Conservation (phyloP, 1,140 invertebrate species). For the Pristionchus pacificus region DNA sequence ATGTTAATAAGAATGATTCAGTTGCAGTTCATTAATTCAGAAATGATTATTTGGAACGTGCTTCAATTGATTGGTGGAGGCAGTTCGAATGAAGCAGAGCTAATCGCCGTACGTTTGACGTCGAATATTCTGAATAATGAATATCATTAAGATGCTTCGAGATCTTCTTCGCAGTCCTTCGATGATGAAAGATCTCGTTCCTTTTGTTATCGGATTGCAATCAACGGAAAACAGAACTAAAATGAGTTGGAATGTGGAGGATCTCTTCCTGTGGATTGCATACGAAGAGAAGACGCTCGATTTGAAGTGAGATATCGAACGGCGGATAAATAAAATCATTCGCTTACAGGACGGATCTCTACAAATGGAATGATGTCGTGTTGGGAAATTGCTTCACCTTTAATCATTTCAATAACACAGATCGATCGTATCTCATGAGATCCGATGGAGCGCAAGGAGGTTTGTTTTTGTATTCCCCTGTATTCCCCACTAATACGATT, state of each 20-base stretch:
- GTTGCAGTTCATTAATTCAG: too few species aligned
- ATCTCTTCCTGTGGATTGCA: constrained; percentile 30
- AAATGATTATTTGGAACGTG: background rate
- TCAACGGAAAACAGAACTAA: constrained; percentile 70
- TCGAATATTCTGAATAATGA: background rate
- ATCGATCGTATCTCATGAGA: background rate
- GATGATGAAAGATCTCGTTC: constrained; percentile 33
- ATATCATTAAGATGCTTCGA: constrained; percentile 40
- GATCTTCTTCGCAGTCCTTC: constrained; percentile 26
- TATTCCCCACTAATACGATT: background rate
- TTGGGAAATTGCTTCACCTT: constrained; percentile 42
- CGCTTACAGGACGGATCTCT: constrained; percentile 14
- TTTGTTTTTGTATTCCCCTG: background rate
- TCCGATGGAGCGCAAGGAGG: constrained; percentile 4
- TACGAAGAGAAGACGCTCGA: constrained; percentile 34
- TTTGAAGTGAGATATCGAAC: constrained; percentile 2
- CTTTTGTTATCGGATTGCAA: constrained; percentile 47
- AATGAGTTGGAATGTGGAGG: constrained; percentile 69
- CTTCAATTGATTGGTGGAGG: background rate
- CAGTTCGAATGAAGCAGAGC: background rate
- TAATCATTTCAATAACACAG: constrained; percentile 23
- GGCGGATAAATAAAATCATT: too few species aligned
- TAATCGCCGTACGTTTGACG: background rate
- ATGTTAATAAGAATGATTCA: too few species aligned
- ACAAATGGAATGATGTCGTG: constrained; percentile 35